Evolutionary conservation across 2,888 invertebrate species (phyloP).

Genomic region (Leucozona laternaria): DNA sequence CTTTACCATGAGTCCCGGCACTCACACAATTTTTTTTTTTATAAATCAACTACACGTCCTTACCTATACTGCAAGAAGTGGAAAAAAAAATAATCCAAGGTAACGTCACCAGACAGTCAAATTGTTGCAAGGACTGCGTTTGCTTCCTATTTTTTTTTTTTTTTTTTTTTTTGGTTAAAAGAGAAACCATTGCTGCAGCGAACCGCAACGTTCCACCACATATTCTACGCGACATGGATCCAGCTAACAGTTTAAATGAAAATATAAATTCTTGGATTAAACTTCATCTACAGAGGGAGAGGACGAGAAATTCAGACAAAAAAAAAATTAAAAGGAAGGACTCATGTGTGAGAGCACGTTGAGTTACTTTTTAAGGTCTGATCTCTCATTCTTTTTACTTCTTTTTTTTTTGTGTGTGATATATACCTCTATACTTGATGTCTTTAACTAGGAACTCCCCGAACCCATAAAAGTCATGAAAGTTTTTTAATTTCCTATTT

Average conservation of each 20-base stretch:
- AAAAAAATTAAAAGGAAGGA: not conserved
- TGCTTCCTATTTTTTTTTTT: constrained; percentile 2
- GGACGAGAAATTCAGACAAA: constrained; percentile 2
- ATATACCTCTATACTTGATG: constrained; percentile 33
- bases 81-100: constrained; percentile 29
- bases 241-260: constrained; percentile 72
- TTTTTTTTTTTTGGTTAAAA: constrained; percentile 17
- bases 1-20: too few species aligned
- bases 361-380: constrained; percentile 53
- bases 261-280: constrained; percentile 74
- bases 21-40: too few species aligned
- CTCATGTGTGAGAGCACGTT: not conserved
- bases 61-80: not conserved
- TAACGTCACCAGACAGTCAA: constrained; percentile 52
- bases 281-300: constrained; percentile 55
- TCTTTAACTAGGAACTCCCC: constrained; percentile 26
- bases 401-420: constrained; percentile 10
- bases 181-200: constrained; percentile 35
- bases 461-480: constrained; percentile 71
- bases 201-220: constrained; percentile 65
- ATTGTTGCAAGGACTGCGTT: constrained; percentile 48
- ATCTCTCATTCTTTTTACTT: constrained; percentile 35
- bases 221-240: constrained; percentile 73
- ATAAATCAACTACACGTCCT: not conserved
- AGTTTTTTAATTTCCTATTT: constrained; percentile 74